These are phyloP conservation scores for Spea hammondii DNA, from an alignment of 2,797 vertebrate genomes.

Conservation along the genomic window DNA sequence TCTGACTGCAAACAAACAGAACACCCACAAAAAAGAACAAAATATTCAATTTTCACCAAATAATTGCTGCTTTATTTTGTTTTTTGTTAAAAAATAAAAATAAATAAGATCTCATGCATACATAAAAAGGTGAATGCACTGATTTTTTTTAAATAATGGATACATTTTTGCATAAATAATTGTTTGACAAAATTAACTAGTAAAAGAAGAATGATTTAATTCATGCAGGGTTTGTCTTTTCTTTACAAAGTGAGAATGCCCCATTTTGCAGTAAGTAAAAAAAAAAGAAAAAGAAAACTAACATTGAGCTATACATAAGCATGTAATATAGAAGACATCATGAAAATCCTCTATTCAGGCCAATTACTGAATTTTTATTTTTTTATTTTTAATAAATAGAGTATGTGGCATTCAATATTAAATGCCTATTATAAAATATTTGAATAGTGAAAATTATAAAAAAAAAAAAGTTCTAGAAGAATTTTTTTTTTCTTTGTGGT, in stretches of 20 bases:
- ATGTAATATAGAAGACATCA: conserved; percentile 62
- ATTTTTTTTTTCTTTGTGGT: no score
- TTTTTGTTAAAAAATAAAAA: conserved; percentile 42
- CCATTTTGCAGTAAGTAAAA: conserved; percentile 53
- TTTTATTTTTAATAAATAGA: not conserved
- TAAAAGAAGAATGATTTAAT: conserved; percentile 59
- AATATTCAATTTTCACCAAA: conserved; percentile 79
- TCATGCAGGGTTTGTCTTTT: conserved; percentile 58
- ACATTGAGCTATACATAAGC: conserved; percentile 65
- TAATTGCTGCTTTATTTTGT: conserved; percentile 67
- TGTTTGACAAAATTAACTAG: conserved; percentile 55
- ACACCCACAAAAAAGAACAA: conserved; percentile 82
- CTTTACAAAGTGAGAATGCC: conserved; percentile 55
- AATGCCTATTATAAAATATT: no score
- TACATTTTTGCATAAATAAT: conserved; percentile 52
- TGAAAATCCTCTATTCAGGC: conserved; percentile 71
- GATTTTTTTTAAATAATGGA: conserved; percentile 52
- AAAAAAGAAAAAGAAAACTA: conserved; percentile 36
- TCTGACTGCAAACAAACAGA: conserved; percentile 98
- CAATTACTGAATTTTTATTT: conserved; percentile 35
- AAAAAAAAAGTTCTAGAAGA: no score
- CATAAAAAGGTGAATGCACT: conserved; percentile 65
- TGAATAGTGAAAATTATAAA: no score
- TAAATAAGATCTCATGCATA: conserved; percentile 70
- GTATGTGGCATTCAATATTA: no score